These are phyloP conservation scores for Sinocyclocheilus maitianheensis DNA, from an alignment of 2,113 vertebrate species.

Conservation along the genomic window DNA sequence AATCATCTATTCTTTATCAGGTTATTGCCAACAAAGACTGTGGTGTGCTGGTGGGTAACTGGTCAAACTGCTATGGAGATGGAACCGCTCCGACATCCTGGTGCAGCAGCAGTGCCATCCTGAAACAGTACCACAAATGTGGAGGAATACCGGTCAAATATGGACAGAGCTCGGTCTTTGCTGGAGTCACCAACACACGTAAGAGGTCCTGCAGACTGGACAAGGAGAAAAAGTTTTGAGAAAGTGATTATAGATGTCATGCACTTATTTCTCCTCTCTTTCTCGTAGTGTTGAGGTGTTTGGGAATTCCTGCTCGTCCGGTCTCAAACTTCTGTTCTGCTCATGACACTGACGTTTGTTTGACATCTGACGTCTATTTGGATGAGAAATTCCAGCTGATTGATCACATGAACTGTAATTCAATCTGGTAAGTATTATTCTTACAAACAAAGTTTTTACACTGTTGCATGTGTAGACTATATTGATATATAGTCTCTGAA, in stretches of 20 bases:
- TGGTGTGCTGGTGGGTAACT: constrained; percentile 88
- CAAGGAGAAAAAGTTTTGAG: too few relatives aligned
- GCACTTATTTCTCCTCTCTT: background rate
- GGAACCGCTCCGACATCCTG: constrained; percentile 84
- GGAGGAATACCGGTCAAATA: constrained; percentile 79
- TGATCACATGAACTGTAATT: constrained; percentile 80
- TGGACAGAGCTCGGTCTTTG: constrained; percentile 93
- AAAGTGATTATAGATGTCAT: background rate
- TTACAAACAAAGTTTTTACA: too few relatives aligned
- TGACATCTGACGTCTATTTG: constrained; percentile 87
- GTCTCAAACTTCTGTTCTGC: constrained; percentile 90
- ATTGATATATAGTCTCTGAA: background rate
- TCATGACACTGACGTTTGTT: constrained; percentile 86
- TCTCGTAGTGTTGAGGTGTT: constrained; percentile 81
- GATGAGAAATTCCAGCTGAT: constrained; percentile 86
- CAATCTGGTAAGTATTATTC: constrained; percentile 78
- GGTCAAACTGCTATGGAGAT: constrained; percentile 81
- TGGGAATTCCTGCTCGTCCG: constrained; percentile 83
- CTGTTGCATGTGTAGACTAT: too few relatives aligned
- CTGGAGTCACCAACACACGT: constrained; percentile 84
- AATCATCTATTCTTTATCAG: background rate
- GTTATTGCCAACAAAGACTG: constrained; percentile 70
- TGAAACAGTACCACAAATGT: constrained; percentile 77
- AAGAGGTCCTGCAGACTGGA: background rate
- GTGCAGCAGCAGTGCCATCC: constrained; percentile 88